Conservation (phyloP, 30 jellyfish, hydroid and myxozoan genomes). For the Nemopilema nomurai region DNA sequence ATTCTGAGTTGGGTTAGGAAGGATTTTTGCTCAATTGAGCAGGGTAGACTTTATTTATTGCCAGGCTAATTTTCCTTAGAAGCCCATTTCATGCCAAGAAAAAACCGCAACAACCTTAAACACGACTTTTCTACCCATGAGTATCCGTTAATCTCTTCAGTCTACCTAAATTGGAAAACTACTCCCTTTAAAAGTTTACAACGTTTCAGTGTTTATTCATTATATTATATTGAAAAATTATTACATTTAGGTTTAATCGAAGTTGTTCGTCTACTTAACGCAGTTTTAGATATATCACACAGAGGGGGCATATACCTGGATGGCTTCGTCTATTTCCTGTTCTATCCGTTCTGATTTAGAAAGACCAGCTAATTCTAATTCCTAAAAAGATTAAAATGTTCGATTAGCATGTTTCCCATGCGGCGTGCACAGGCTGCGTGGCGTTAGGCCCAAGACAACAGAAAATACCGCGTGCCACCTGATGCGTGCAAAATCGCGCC, state of each 20-base stretch:
- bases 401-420: neutral
- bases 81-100: too few relatives aligned
- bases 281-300: neutral
- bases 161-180: too few relatives aligned
- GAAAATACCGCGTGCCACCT: neutral
- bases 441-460: neutral
- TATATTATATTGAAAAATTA: too few relatives aligned
- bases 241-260: neutral
- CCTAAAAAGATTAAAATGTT: slow-evolving; percentile 57
- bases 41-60: too few relatives aligned
- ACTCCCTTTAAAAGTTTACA: too few relatives aligned
- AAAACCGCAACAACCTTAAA: too few relatives aligned
- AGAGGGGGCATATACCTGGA: slow-evolving; percentile 79
- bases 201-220: too few relatives aligned
- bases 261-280: neutral
- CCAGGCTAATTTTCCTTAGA: too few relatives aligned
- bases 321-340: slow-evolving; percentile 92
- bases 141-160: too few relatives aligned
- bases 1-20: too few relatives aligned
- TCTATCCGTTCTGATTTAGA: slow-evolving; percentile 88
- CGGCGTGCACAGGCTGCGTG: neutral
- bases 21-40: too few relatives aligned
- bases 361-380: slow-evolving; percentile 74
- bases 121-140: too few relatives aligned
- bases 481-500: neutral